phyloP scores from a whole-genome alignment of 2,888 invertebrate species.

The Eustalomyia histrio region DNA sequence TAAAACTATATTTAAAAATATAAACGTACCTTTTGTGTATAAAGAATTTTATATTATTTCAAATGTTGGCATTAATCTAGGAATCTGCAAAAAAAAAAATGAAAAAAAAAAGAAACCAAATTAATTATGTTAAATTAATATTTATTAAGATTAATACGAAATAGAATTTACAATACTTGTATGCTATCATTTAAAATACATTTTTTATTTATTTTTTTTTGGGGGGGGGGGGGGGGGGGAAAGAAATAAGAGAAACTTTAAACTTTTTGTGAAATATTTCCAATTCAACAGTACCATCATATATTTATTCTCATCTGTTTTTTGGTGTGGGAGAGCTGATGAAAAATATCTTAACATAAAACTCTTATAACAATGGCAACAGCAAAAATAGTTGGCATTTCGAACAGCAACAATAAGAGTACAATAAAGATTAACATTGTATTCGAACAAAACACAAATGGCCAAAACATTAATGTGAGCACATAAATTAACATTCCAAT shows the following conservation, averaged over 20 bases:
- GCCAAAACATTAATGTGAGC: constrained; percentile 36
- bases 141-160: constrained; percentile 31
- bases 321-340: not conserved
- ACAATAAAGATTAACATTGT: constrained; percentile 3
- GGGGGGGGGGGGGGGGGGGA: too few species aligned
- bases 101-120: not conserved
- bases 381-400: not conserved
- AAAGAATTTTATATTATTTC: not conserved
- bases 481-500: constrained; percentile 61
- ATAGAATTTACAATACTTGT: not conserved
- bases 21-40: not conserved
- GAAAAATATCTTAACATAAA: constrained; percentile 1
- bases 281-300: not conserved
- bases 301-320: not conserved
- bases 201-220: too few species aligned
- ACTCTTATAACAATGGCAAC: not conserved
- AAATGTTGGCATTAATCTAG: constrained; percentile 28
- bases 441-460: constrained; percentile 9
- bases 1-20: too few species aligned
- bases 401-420: not conserved
- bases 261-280: not conserved
- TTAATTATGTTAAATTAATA: constrained; percentile 28
- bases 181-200: not conserved
- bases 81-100: constrained; percentile 26
- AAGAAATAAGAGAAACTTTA: not conserved